Percentiles rank a stretch among this genome's conserved stretches.
Evolutionary conservation across 2,113 vertebrate species (phyloP).

Genomic region (Corythaixoides concolor): DNA sequence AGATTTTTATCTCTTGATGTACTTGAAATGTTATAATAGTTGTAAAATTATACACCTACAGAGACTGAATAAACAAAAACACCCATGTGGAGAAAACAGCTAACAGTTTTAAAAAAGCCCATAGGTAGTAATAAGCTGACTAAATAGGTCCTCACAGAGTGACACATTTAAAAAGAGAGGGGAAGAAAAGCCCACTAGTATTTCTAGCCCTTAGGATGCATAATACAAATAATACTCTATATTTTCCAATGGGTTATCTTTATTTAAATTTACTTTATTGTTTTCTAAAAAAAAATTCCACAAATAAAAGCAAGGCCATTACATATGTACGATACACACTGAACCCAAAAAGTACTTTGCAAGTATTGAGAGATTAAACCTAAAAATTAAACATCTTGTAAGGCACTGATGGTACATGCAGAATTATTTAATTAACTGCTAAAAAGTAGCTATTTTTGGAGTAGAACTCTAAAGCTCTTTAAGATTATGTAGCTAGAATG

Average conservation of each 20-base stretch:
- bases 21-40: neutral
- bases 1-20: neutral
- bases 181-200: neutral
- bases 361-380: neutral
- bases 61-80: conserved; percentile 1
- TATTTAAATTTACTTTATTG: neutral
- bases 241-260: neutral
- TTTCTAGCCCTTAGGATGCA: neutral
- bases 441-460: conserved; percentile 5
- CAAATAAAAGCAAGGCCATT: neutral
- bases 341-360: neutral
- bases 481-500: neutral
- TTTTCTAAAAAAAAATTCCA: neutral
- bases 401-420: neutral
- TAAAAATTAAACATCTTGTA: conserved; percentile 10
- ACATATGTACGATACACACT: neutral
- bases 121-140: neutral
- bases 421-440: conserved; percentile 24
- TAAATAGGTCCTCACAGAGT: neutral
- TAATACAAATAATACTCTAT: neutral
- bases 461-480: neutral
- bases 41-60: neutral
- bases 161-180: neutral
- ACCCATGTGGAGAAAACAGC: neutral
- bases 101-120: neutral